These are phyloP conservation scores for Delphinapterus leucas DNA, from an alignment of 2,113 vertebrate species.

Conservation along the genomic window DNA sequence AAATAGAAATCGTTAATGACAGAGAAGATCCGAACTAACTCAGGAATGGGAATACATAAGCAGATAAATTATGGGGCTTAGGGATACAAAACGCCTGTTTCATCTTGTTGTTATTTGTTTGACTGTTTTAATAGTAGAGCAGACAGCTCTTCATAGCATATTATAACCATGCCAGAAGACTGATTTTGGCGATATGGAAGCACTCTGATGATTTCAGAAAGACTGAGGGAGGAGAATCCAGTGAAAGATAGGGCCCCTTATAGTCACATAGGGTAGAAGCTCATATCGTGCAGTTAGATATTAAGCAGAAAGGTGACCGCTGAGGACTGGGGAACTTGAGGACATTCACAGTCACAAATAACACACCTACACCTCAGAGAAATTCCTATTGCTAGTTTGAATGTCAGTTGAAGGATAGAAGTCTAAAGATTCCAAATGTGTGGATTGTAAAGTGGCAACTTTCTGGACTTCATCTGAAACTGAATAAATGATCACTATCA, in stretches of 20 bases:
- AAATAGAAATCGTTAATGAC: not conserved
- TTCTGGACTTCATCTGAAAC: not conserved
- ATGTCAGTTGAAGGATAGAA: not conserved
- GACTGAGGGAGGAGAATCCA: not conserved
- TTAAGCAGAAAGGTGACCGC: not conserved
- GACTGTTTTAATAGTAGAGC: not conserved
- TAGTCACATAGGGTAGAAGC: not conserved
- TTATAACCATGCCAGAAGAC: no score
- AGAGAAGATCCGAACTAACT: not conserved
- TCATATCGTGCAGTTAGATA: not conserved
- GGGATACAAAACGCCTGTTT: not conserved
- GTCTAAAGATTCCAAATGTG: not conserved
- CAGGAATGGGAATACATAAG: accelerated
- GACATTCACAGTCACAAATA: not conserved
- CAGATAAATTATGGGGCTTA: not conserved
- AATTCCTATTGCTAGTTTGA: not conserved
- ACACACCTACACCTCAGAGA: not conserved
- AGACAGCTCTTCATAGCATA: not conserved
- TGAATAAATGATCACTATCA: not conserved
- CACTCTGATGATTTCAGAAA: not conserved
- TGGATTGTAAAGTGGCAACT: not conserved
- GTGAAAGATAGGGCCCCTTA: not conserved
- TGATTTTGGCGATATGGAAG: not conserved
- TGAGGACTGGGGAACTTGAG: not conserved
- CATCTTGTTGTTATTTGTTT: not conserved